Evolutionary conservation across 2,113 vertebrate species (phyloP).

Genomic region (Noturus placidus): DNA sequence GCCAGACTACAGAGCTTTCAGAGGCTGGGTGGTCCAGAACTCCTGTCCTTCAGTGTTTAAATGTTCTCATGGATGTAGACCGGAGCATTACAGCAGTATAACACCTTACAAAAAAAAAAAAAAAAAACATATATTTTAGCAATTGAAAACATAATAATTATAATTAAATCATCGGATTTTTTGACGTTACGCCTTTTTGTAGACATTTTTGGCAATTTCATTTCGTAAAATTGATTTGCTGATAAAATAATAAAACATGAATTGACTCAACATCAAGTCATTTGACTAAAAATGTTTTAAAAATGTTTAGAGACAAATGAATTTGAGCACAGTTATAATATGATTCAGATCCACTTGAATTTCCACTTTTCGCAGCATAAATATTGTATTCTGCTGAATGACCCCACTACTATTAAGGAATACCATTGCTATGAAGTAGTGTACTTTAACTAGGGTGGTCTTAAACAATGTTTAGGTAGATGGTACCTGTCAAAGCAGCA

Average conservation of each 20-base stretch:
- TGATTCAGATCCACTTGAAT: background rate
- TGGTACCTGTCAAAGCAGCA: too few species aligned
- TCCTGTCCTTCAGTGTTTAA: background rate
- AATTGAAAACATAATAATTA: background rate
- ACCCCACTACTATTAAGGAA: too few species aligned
- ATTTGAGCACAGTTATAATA: background rate
- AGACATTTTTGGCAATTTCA: background rate
- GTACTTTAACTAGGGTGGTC: too few species aligned
- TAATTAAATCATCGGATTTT: background rate
- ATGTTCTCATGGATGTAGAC: constrained; percentile 2
- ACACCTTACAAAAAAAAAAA: background rate
- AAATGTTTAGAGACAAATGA: background rate
- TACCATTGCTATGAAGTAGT: too few species aligned
- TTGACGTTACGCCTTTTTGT: background rate
- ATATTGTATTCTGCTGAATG: background rate
- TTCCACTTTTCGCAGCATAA: background rate
- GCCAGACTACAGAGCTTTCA: constrained; percentile 23
- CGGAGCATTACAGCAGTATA: background rate
- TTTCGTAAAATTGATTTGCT: background rate
- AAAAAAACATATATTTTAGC: background rate
- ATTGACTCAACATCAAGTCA: background rate
- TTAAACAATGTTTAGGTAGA: too few species aligned
- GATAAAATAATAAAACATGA: background rate
- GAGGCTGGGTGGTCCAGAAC: constrained; percentile 17
- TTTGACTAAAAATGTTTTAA: background rate